These are phyloP conservation scores for Drosophila santomea DNA, from an alignment of 1,140 invertebrate species.

Conservation along the genomic window DNA sequence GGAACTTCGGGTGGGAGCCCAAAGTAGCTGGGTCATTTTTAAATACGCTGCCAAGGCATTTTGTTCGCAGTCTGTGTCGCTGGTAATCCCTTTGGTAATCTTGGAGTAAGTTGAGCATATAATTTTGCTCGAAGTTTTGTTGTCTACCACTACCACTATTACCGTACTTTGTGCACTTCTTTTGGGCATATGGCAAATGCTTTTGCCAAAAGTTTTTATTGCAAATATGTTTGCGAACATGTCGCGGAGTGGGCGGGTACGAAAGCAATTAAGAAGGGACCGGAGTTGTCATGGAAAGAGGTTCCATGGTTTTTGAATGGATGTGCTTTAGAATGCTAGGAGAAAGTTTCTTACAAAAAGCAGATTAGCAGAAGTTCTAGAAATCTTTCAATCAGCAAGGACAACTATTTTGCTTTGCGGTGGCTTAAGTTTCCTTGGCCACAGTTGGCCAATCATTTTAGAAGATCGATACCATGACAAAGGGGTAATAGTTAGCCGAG, in stretches of 20 bases:
- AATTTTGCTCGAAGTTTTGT: conserved; percentile 47
- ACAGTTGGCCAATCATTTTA: not conserved
- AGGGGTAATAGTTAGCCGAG: not conserved
- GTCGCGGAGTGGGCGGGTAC: not conserved
- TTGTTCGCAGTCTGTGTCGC: conserved; percentile 30
- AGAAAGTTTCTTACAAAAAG: conserved; percentile 13
- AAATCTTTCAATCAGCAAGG: conserved; percentile 17
- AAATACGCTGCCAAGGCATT: conserved; percentile 54
- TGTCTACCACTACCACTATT: conserved; percentile 1
- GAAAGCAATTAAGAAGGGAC: conserved; percentile 38
- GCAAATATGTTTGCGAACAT: conserved; percentile 34
- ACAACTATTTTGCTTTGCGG: not conserved
- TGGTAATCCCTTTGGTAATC: conserved; percentile 66
- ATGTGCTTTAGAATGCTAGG: conserved; percentile 29
- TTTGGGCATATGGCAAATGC: conserved; percentile 36
- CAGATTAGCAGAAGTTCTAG: conserved; percentile 11
- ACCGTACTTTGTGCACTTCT: conserved; percentile 1
- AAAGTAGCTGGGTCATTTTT: conserved; percentile 58
- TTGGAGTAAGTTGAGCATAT: conserved; percentile 55
- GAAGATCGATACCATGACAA: not conserved
- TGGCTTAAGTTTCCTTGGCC: not conserved
- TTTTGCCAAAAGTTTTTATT: conserved; percentile 50
- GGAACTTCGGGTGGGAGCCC: not conserved
- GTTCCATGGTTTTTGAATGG: conserved; percentile 12
- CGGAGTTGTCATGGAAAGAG: conserved; percentile 10